Evolutionary conservation across 2,113 vertebrate genomes (phyloP).

Genomic region (Trachemys scripta): DNA sequence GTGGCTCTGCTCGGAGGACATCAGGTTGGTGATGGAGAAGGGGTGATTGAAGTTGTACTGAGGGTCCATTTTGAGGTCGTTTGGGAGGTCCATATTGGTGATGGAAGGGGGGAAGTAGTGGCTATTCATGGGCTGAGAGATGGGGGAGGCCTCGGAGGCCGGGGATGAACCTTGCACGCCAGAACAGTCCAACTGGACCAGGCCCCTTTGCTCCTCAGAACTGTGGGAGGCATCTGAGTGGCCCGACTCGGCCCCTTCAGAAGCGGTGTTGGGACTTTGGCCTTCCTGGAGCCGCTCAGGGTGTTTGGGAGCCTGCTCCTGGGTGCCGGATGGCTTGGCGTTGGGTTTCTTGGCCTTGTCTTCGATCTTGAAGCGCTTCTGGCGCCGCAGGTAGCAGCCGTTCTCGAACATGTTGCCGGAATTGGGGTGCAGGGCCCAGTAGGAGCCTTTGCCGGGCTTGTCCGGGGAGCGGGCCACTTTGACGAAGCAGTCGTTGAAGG

Average conservation of each 20-base stretch:
- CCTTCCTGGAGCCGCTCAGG: constrained; percentile 75
- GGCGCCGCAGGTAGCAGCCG: constrained; percentile 91
- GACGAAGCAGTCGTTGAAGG: constrained; percentile 94
- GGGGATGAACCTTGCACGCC: constrained; percentile 77
- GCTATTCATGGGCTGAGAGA: constrained; percentile 77
- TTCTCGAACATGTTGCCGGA: constrained; percentile 96
- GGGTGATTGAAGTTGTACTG: constrained; percentile 95
- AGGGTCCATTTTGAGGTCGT: constrained; percentile 89
- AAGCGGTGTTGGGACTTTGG: constrained; percentile 77
- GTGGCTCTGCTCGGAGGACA: constrained; percentile 87
- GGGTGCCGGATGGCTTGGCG: constrained; percentile 25
- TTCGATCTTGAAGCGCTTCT: constrained; percentile 94
- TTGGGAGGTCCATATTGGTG: constrained; percentile 88
- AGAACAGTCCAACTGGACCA: constrained; percentile 81
- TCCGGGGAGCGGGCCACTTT: constrained; percentile 92
- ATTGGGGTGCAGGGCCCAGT: constrained; percentile 93
- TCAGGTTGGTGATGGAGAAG: constrained; percentile 92
- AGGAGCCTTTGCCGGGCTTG: constrained; percentile 92
- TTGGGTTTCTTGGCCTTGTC: constrained; percentile 84
- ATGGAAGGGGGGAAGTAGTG: constrained; percentile 84
- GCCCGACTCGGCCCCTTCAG: constrained; percentile 83
- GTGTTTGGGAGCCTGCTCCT: constrained; percentile 74
- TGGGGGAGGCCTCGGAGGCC: constrained; percentile 76
- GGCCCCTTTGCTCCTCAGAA: constrained; percentile 76
- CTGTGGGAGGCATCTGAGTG: constrained; percentile 85